Base-by-base conservation (phyloP, 1,140 invertebrate species). In the Diachasmimorpha longicaudata region DNA sequence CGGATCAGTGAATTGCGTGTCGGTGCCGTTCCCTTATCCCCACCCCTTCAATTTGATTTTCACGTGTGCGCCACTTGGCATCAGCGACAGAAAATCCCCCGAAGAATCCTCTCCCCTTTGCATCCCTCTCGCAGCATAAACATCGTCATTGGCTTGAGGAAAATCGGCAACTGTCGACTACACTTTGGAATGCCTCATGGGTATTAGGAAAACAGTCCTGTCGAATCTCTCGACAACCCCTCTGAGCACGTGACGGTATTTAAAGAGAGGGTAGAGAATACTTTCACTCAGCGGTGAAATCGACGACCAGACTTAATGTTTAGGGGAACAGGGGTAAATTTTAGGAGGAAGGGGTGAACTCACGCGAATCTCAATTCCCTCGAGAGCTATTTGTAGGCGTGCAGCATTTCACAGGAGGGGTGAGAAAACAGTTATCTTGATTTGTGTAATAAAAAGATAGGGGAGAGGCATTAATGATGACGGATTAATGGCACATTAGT, bases 1-100 rank as follows among this genome's bases (percentile, higher is more conserved):
- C 81, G 82, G 85, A 87, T 87, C 85, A 86, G 85, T 79, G 80
- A 77, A 85, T 87, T 82, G 85, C 85, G 85, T 87, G 85, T 72
- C 37, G 37, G 11, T 44, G 13, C 44, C 68, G 68, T 73, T 77
- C 66, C 48, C 70, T 72, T 66, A 36, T n/a, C 16, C 25, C 55
- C 37, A 70, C 44, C 19, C 42, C 44, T 58, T 16, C 73, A 58
- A 44, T 70, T 70, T 23, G 63, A 48, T 25, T 69, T 72, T 63
- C 36, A 71, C 6, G 19, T 67, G n/a, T 25, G 58, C 58, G 23
- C 19, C 58, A 63, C 58, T 63, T 63, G 58, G 23, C 23, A 31
- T 31, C 14, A 19, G 58, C 58, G 21, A 63, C 19, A 25, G 19
- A 14, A 63, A 63, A 63, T 63, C 23, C 58, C 48, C 23, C 19